Base-by-base conservation (phyloP, 2,888 invertebrate species). In the Leucophenga maculata region DNA sequence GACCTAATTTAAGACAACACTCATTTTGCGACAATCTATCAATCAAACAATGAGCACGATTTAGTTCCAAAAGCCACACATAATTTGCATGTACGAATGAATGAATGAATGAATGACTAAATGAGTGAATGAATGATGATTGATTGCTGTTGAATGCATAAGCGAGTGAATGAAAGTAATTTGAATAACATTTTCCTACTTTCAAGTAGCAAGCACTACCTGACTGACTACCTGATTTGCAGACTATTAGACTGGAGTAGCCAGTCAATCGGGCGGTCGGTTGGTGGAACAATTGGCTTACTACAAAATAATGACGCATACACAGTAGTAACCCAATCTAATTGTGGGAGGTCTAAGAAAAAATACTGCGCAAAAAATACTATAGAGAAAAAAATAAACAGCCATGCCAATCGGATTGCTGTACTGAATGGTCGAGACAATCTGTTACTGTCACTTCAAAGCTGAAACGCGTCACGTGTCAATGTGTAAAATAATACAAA, bases 101-200 rank as follows among this genome's bases (percentile, higher is more conserved):
- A n/a, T n/a, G n/a, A 54, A 55, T 44, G 55, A 46, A 26, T 65
- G n/a, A 65, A 20, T 26, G 65, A 3, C 3, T 6, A 32, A 65
- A 65, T 65, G 20, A n/a, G n/a, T n/a, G n/a, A n/a, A n/a, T n/a
- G n/a, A n/a, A n/a, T n/a, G n/a, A n/a, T n/a, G n/a, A 31, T 8
- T 22, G 65, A 52, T 20, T 65, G 46, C 16, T 26, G 11, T 11
- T 39, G 16, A 20, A 16, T 52, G 52, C 39, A 52, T 13, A 52
- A 1, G n/a, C 52, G 11, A 50, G 73, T 78, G 73, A 78, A 79
- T 78, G 78, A 77, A 78, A 79, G 79, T 79, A 74, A 76, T 78
- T 79, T 79, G 78, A 78, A 77, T 77, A 78, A 68, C 65, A 71
- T 75, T 78, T 73, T 74, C 77, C 62, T 64, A 64, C n/a, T 64